These are phyloP conservation scores for Eurytoma adleriae DNA, from an alignment of 2,888 invertebrate species.

Conservation along the genomic window DNA sequence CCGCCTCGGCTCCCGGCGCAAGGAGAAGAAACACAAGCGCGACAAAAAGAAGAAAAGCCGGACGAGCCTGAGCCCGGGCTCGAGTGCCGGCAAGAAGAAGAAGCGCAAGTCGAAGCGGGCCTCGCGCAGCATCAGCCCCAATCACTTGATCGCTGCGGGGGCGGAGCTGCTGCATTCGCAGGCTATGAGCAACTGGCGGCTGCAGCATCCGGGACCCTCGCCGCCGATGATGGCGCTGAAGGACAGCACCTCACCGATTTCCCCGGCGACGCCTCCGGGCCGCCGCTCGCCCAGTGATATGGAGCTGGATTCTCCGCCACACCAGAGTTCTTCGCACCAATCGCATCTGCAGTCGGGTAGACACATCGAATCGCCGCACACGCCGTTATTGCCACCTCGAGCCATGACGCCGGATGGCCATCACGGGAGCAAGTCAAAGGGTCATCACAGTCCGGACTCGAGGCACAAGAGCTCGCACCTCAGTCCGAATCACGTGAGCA, in stretches of 20 bases:
- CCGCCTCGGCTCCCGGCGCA: constrained; percentile 59
- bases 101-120: constrained; percentile 82
- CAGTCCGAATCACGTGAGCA: constrained; percentile 34
- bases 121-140: constrained; percentile 83
- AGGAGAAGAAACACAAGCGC: constrained; percentile 78
- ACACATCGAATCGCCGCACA: constrained; percentile 82
- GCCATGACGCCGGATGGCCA: constrained; percentile 66
- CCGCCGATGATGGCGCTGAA: constrained; percentile 75
- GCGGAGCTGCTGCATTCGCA: constrained; percentile 70
- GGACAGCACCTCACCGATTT: constrained; percentile 80
- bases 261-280: constrained; percentile 79
- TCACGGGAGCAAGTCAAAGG: constrained; percentile 64
- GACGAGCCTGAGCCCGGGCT: constrained; percentile 77
- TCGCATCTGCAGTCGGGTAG: constrained; percentile 47
- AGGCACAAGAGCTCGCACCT: constrained; percentile 59
- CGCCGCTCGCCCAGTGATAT: constrained; percentile 71
- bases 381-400: constrained; percentile 81
- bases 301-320: constrained; percentile 70
- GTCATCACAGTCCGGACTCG: constrained; percentile 64
- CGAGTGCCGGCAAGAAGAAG: constrained; percentile 84
- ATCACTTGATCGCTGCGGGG: constrained; percentile 59
- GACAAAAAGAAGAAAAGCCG: constrained; percentile 83
- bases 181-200: constrained; percentile 64
- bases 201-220: constrained; percentile 66
- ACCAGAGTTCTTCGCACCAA: constrained; percentile 53